A percentile compares a stretch with the other conserved stretches of the same genome.
phyloP scores from a whole-genome alignment of 2,797 vertebrate genomes.

The Choloepus didactylus region DNA sequence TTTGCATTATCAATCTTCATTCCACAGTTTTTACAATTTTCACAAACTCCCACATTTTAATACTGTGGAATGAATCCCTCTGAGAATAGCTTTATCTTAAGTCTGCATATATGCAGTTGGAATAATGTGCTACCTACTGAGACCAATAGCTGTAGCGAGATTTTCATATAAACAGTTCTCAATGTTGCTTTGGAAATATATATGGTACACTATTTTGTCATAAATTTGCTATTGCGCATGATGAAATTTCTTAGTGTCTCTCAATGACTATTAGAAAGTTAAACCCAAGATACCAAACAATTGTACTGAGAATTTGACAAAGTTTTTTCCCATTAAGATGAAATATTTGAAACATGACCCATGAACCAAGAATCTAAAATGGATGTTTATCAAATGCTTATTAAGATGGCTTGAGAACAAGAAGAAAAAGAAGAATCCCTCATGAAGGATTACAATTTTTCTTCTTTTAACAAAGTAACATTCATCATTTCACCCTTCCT shows the following conservation, averaged over 20 bases:
- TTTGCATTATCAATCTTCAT: constrained; percentile 39
- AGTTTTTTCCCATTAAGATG: constrained; percentile 69
- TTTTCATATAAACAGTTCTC: constrained; percentile 64
- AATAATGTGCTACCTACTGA: constrained; percentile 59
- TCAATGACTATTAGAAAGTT: constrained; percentile 68
- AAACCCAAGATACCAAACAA: constrained; percentile 65
- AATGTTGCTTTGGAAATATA: constrained; percentile 59
- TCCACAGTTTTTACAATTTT: constrained; percentile 34
- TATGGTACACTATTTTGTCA: constrained; percentile 56
- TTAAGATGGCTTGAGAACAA: constrained; percentile 79
- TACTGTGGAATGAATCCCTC: constrained; percentile 54
- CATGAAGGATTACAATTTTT: constrained; percentile 78
- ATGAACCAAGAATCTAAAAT: constrained; percentile 81
- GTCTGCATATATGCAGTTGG: constrained; percentile 58
- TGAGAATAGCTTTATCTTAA: constrained; percentile 52
- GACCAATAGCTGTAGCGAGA: constrained; percentile 65
- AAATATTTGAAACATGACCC: constrained; percentile 80
- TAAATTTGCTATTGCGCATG: constrained; percentile 58
- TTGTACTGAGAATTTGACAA: constrained; percentile 62
- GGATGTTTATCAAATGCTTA: constrained; percentile 83
- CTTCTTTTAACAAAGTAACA: constrained; percentile 75
- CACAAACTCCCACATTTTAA: constrained; percentile 23
- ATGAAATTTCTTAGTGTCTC: constrained; percentile 72
- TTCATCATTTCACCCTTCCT: constrained; percentile 79
- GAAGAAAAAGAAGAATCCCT: constrained; percentile 80